phyloP scores from a whole-genome alignment of 2,113 vertebrate genomes.

The Camelus bactrianus region DNA sequence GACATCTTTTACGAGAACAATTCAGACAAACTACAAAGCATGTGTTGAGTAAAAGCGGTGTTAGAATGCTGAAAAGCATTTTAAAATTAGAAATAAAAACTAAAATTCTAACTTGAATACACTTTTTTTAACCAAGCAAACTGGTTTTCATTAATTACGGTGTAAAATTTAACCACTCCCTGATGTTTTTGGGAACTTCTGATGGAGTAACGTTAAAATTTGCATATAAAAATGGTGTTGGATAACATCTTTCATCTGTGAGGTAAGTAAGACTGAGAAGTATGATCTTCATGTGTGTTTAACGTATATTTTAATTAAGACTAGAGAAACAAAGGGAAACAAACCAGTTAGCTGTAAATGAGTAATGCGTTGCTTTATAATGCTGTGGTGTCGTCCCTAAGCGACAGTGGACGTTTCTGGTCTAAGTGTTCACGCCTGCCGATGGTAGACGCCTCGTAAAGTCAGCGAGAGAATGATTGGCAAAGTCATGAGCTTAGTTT shows the following conservation, averaged over 20 bases:
- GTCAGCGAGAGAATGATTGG: conserved; percentile 2
- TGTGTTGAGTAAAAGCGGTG: neutral
- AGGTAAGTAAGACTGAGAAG: neutral
- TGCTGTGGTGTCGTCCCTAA: neutral
- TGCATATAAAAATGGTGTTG: neutral
- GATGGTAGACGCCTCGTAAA: neutral
- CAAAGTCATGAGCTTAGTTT: neutral
- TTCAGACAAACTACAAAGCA: neutral
- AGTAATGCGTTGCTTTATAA: neutral
- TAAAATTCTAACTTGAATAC: neutral
- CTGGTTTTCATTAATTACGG: conserved; percentile 31
- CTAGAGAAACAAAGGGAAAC: neutral
- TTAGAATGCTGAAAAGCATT: conserved; percentile 18
- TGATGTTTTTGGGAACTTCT: conserved; percentile 31
- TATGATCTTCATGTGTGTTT: neutral
- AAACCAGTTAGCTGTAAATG: neutral
- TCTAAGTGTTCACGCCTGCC: neutral
- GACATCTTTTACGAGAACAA: neutral
- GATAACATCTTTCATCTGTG: neutral
- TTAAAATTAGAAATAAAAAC: neutral
- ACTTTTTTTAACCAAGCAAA: conserved; percentile 32
- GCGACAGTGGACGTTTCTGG: neutral
- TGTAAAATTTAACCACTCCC: conserved; percentile 33
- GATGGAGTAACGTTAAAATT: conserved; percentile 23
- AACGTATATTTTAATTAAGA: conserved; percentile 2